Conservation (phyloP, 64 coral and sea anemone genomes). For the Actinia tenebrosa region DNA sequence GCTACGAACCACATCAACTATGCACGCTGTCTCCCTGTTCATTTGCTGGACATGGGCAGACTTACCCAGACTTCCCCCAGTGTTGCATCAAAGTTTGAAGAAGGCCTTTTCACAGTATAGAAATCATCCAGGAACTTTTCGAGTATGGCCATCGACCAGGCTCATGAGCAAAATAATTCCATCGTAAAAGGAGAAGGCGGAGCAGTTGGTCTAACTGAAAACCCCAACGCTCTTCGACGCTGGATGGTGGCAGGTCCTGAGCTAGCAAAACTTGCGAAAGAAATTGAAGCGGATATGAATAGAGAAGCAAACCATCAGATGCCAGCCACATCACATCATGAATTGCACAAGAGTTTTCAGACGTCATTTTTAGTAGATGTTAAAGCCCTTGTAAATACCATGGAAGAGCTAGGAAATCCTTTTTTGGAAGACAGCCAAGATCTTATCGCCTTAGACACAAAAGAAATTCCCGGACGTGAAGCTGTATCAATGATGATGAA, state of each 20-base stretch:
- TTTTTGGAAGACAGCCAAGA: constrained; percentile 20
- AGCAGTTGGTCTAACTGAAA: constrained; percentile 54
- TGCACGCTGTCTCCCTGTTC: constrained; percentile 33
- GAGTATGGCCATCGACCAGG: constrained; percentile 51
- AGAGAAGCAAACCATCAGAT: constrained; percentile 4
- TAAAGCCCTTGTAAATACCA: constrained; percentile 7
- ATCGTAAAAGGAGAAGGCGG: constrained; percentile 54
- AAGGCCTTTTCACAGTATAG: constrained; percentile 25
- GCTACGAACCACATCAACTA: constrained; percentile 36
- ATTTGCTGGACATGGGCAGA: not conserved
- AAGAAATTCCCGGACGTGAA: constrained; percentile 18
- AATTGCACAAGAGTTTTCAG: constrained; percentile 22
- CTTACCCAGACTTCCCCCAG: constrained; percentile 10
- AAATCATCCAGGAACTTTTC: constrained; percentile 24
- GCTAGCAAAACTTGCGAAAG: constrained; percentile 38
- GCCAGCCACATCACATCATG: constrained; percentile 9
- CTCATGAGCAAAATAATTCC: constrained; percentile 56
- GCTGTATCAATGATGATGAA: not conserved
- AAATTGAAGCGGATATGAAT: constrained; percentile 18
- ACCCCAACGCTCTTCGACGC: constrained; percentile 36
- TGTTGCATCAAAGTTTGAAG: not conserved
- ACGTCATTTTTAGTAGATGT: constrained; percentile 27
- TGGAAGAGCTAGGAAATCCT: constrained; percentile 38
- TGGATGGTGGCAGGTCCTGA: constrained; percentile 55
- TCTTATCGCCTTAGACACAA: constrained; percentile 28